A percentile compares a stretch with the other conserved stretches of the same genome.
These are phyloP conservation scores for Phrixothrix hirtus DNA, from an alignment of 2,888 invertebrate genomes.

Conservation along the genomic window DNA sequence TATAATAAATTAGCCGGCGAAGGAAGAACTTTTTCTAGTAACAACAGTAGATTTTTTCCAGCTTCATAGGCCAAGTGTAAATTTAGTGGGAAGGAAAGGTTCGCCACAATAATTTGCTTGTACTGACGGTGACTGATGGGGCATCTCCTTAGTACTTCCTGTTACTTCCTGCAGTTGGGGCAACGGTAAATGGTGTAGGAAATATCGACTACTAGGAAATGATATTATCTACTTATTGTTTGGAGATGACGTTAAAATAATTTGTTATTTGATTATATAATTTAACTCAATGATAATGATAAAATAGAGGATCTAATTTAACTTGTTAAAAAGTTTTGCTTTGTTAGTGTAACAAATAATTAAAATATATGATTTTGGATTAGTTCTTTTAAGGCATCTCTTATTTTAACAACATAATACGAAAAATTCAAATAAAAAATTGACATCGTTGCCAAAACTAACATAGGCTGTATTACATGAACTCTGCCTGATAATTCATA, in stretches of 20 bases:
- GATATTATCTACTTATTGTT: slow-evolving; percentile 21
- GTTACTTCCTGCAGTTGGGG: slow-evolving; percentile 36
- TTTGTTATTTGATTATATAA: neutral
- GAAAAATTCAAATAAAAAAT: too few species aligned
- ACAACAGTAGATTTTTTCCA: too few species aligned
- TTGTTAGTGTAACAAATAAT: too few species aligned
- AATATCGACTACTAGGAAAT: slow-evolving; percentile 36
- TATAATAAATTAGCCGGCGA: neutral
- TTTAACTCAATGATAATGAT: too few species aligned
- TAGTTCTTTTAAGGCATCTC: too few species aligned
- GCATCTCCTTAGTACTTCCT: slow-evolving; percentile 40
- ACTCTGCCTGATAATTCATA: too few species aligned
- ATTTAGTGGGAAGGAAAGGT: slow-evolving; percentile 45
- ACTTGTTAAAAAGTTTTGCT: too few species aligned
- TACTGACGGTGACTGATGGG: slow-evolving; percentile 48
- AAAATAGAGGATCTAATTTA: too few species aligned
- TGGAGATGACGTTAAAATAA: slow-evolving; percentile 8
- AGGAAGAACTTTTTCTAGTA: slow-evolving; percentile 34
- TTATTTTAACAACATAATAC: too few species aligned
- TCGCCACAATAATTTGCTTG: slow-evolving; percentile 48
- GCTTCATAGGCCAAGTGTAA: slow-evolving; percentile 47
- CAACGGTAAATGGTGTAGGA: slow-evolving; percentile 35
- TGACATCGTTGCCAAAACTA: too few species aligned
- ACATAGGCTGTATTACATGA: too few species aligned
- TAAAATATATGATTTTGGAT: too few species aligned